These are phyloP conservation scores for Gonioctena quinquepunctata DNA, from an alignment of 1,140 invertebrate genomes.

Conservation along the genomic window DNA sequence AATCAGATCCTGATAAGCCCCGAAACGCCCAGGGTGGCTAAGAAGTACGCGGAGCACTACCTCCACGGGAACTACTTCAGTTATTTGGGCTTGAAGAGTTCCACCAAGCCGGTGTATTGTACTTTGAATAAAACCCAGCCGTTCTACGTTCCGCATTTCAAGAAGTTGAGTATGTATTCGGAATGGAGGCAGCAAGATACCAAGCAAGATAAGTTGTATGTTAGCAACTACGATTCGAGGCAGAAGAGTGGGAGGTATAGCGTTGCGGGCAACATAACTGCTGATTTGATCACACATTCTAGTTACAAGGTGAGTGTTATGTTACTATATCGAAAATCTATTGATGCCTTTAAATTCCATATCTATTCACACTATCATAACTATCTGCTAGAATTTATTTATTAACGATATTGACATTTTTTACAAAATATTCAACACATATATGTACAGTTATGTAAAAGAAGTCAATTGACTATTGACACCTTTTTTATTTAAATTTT, in stretches of 20 bases:
- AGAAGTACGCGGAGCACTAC: slow-evolving; percentile 85
- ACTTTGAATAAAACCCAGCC: slow-evolving; percentile 92
- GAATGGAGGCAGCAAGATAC: slow-evolving; percentile 74
- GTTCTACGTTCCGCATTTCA: slow-evolving; percentile 89
- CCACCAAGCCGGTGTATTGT: slow-evolving; percentile 89
- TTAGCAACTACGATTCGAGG: slow-evolving; percentile 69
- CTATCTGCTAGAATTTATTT: too few relatives aligned
- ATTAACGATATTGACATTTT: too few relatives aligned
- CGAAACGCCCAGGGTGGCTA: slow-evolving; percentile 85
- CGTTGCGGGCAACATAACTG: slow-evolving; percentile 64
- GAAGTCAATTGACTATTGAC: too few relatives aligned
- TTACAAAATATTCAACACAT: too few relatives aligned
- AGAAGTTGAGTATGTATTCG: slow-evolving; percentile 95
- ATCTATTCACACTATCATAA: too few relatives aligned
- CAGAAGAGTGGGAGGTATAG: slow-evolving; percentile 66
- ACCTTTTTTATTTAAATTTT: too few relatives aligned
- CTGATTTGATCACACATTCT: slow-evolving; percentile 74
- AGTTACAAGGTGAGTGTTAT: slow-evolving; percentile 51
- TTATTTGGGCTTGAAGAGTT: slow-evolving; percentile 87
- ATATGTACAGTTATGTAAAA: too few relatives aligned
- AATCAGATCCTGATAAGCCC: slow-evolving; percentile 82
- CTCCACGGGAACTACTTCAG: slow-evolving; percentile 92
- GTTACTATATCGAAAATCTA: not conserved
- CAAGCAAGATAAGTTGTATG: slow-evolving; percentile 50
- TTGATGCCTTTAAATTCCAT: too few relatives aligned